Evolutionary conservation across 2,888 invertebrate genomes (phyloP), one percentile per base, ranked within the genome.

Genomic region (Amphipoea oculea): DNA sequence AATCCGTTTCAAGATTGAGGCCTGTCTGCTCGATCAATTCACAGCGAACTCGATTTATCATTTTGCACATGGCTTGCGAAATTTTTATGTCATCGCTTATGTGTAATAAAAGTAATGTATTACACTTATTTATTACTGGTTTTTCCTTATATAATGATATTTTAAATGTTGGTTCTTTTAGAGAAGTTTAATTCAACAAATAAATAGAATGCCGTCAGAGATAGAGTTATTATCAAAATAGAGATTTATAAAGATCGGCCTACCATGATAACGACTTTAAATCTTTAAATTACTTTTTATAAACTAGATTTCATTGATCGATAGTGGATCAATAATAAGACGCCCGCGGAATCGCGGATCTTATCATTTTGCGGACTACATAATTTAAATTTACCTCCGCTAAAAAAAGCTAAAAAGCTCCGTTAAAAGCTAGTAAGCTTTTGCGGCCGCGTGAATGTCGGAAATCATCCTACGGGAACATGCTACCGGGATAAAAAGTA

Each of bases 61-160:
- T 82, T 87, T 82, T 67, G 74, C 74, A 69, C 40, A 40, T 51
- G 4, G 0, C 4, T 86, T 86, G 76, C 73, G 65, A 78, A 80
- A 80, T 70, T 69, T 63, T 69, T 54, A 66, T 70, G 65, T 42
- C 45, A 42, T 83, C 20, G 36, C 11, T 78, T 45, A 45, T 62
- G n/a, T 29, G 85, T 14, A 54, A 80, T 71, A 29, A 57, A 63
- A 29, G 5, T 68, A 20, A 68, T 54, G n/a, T 84, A 51, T 84
- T 17, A 78, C 36, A 7, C 29, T 51, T 62, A 62, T 82, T 73
- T 86, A 76, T 76, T 51, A 51, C 40, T 45, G 20, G 51, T 29
- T 68, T 65, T 54, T 45, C 67, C 51, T 86, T 78, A 23, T 4
- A 40, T 70, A 48, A 36, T n/a, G 36, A 45, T 9, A 51, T 70